A percentile compares a stretch with the other conserved stretches of the same genome.
These are phyloP conservation scores for Gadopsis marmoratus DNA, from an alignment of 2,797 vertebrate species.

Conservation along the genomic window DNA sequence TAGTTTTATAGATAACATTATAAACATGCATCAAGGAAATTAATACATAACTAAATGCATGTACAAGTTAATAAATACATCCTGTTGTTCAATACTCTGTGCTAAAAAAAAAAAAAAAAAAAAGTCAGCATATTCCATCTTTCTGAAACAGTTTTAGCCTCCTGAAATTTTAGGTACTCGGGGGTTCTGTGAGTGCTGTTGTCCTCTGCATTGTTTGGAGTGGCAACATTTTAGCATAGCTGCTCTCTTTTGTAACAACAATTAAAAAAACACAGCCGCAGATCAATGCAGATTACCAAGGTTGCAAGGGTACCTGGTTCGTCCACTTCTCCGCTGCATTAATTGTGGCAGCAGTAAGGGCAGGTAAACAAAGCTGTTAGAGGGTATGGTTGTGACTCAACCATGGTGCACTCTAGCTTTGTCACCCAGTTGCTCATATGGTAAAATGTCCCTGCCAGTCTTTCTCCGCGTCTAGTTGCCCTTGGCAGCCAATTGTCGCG, in stretches of 20 bases:
- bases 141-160: conserved; percentile 39
- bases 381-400: conserved; percentile 72
- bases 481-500: conserved; percentile 50
- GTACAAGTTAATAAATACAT: background rate
- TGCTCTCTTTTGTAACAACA: conserved; percentile 69
- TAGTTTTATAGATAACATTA: background rate
- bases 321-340: conserved; percentile 71
- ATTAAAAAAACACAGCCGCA: conserved; percentile 63
- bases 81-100: background rate
- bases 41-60: background rate
- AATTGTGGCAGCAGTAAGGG: conserved; percentile 73
- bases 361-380: conserved; percentile 82
- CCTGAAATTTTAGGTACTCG: conserved; percentile 36
- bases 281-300: conserved; percentile 70
- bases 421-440: conserved; percentile 59
- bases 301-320: conserved; percentile 69
- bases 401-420: conserved; percentile 55
- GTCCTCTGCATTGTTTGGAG: conserved; percentile 61
- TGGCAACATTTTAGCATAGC: conserved; percentile 68
- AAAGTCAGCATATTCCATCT: background rate
- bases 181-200: conserved; percentile 41
- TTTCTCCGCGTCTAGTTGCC: conserved; percentile 47
- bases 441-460: conserved; percentile 61
- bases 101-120: background rate
- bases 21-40: background rate